Conservation (phyloP, 23 tunicate genomes). For the Ciona savignyi region DNA sequence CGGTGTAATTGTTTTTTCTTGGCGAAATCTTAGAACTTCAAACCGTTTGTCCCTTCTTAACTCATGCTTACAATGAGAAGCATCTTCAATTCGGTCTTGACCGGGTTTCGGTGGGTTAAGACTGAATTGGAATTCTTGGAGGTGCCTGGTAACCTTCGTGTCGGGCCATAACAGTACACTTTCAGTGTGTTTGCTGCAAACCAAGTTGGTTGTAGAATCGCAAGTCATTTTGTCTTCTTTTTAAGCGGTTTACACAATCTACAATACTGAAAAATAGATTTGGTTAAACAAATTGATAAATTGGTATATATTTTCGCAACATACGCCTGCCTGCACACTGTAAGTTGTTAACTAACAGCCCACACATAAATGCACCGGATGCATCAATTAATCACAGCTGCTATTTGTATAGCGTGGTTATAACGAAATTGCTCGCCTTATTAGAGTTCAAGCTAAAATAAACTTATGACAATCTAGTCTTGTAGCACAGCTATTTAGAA, state of each 20-base stretch:
- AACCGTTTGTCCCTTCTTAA: slow-evolving; percentile 8
- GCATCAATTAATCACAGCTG: too few relatives aligned
- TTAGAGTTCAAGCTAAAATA: too few relatives aligned
- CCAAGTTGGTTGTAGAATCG: slow-evolving; percentile 1
- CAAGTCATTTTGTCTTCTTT: slow-evolving; percentile 8
- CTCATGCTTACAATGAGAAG: slow-evolving; percentile 14
- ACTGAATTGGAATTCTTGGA: slow-evolving; percentile 34
- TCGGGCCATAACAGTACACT: slow-evolving; percentile 42
- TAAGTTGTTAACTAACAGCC: too few relatives aligned
- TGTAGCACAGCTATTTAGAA: too few relatives aligned
- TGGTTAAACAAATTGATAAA: too few relatives aligned
- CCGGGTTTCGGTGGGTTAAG: slow-evolving; percentile 36
- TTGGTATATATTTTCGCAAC: too few relatives aligned
- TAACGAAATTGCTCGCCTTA: too few relatives aligned
- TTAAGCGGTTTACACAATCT: not conserved
- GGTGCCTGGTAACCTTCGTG: not conserved
- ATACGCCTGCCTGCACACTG: too few relatives aligned
- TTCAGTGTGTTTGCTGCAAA: slow-evolving; percentile 37
- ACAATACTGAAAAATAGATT: too few relatives aligned
- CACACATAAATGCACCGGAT: too few relatives aligned
- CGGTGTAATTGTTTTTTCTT: slow-evolving; percentile 33
- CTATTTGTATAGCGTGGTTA: too few relatives aligned
- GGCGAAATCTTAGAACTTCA: slow-evolving; percentile 19
- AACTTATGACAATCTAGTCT: too few relatives aligned
- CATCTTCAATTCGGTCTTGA: slow-evolving; percentile 29